Conservation (phyloP, 1,140 invertebrate genomes). For the Stegodyphus mimosarum region DNA sequence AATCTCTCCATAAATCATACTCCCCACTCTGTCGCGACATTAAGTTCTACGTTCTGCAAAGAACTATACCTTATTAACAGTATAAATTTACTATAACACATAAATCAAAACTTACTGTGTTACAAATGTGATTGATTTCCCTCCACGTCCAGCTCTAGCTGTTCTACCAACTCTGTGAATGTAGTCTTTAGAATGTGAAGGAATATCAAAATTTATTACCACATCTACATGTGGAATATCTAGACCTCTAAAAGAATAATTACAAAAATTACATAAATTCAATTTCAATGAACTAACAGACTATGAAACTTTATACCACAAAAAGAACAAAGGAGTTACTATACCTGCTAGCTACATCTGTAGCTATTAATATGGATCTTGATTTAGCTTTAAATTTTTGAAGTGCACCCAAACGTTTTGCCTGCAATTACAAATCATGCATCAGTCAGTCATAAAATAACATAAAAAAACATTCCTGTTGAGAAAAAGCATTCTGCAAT, state of each 20-base stretch:
- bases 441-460: no score
- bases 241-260: conserved; percentile 77
- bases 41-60: no score
- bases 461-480: no score
- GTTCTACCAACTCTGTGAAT: conserved; percentile 97
- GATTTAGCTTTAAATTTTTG: conserved; percentile 94
- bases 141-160: conserved; percentile 83
- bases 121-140: conserved; percentile 70
- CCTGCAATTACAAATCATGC: conserved; percentile 71
- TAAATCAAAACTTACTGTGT: conserved; percentile 6
- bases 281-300: no score
- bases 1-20: no score
- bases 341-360: conserved; percentile 96
- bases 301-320: no score
- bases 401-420: conserved; percentile 88
- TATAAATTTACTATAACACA: no score
- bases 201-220: conserved; percentile 98
- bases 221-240: conserved; percentile 99
- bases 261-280: no score
- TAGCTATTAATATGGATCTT: conserved; percentile 84
- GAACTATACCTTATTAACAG: no score
- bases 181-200: conserved; percentile 95
- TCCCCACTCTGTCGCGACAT: no score
- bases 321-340: conserved; percentile 6
- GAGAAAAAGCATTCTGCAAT: no score